Evolutionary conservation across 1,140 invertebrate genomes (phyloP).

Genomic region (Planococcus citri): DNA sequence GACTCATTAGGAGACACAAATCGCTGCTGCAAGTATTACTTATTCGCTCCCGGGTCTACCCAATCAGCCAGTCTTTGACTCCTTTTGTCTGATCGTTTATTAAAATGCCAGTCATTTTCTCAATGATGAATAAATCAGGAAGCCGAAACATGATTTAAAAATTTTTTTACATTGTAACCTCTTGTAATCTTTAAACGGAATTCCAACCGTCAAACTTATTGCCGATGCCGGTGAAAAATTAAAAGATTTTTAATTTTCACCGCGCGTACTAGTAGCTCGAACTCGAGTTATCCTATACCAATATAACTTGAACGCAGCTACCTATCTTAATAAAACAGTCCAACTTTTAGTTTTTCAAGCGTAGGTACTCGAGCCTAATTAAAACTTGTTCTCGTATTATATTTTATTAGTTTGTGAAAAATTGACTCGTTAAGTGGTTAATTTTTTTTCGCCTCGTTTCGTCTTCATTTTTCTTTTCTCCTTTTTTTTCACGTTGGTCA

Average conservation of each 20-base stretch:
- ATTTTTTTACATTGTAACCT: conserved; percentile 12
- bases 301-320: too few relatives aligned
- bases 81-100: conserved; percentile 11
- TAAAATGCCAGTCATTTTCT: conserved; percentile 11
- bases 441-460: too few relatives aligned
- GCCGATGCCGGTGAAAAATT: not conserved
- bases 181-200: not conserved
- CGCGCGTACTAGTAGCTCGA: not conserved
- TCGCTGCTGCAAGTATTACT: conserved; percentile 1
- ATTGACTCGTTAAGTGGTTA: too few relatives aligned
- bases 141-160: conserved; percentile 11
- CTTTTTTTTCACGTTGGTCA: too few relatives aligned
- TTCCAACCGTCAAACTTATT: not conserved
- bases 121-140: conserved; percentile 14
- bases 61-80: conserved; percentile 16
- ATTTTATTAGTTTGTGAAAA: too few relatives aligned
- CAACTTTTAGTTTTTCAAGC: too few relatives aligned
- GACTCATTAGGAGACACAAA: conserved; percentile 16
- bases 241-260: not conserved
- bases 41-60: conserved; percentile 13
- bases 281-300: too few relatives aligned
- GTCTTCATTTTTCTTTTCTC: too few relatives aligned
- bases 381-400: too few relatives aligned
- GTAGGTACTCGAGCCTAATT: too few relatives aligned
- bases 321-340: too few relatives aligned